phyloP scores from a whole-genome alignment of 2,888 invertebrate genomes.

The Chromoteleia sp. region DNA sequence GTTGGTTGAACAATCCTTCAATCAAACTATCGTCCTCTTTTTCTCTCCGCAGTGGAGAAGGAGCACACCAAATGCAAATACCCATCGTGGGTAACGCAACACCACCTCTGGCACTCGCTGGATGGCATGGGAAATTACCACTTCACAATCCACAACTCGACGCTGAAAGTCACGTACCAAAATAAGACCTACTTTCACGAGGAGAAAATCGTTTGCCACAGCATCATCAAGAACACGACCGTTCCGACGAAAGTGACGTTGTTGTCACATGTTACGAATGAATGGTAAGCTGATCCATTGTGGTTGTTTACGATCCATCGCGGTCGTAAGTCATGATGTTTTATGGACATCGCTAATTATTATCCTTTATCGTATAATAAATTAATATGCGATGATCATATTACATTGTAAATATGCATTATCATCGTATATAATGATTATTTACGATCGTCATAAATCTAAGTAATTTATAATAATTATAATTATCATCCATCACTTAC shows the following conservation, averaged over 20 bases:
- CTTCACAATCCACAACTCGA: constrained; percentile 90
- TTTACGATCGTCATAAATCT: too few relatives aligned
- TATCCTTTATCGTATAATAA: too few relatives aligned
- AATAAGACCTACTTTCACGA: constrained; percentile 82
- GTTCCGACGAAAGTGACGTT: constrained; percentile 87
- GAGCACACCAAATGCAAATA: constrained; percentile 90
- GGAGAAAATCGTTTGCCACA: constrained; percentile 82
- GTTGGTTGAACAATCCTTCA: constrained; percentile 42
- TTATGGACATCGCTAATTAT: too few relatives aligned
- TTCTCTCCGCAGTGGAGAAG: constrained; percentile 49
- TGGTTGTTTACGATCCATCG: too few relatives aligned
- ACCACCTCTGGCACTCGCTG: constrained; percentile 92
- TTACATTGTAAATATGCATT: too few relatives aligned
- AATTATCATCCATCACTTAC: too few relatives aligned
- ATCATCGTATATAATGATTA: too few relatives aligned
- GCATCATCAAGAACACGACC: constrained; percentile 79
- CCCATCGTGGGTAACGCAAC: constrained; percentile 91
- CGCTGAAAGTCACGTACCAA: constrained; percentile 86
- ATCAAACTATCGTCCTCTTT: constrained; percentile 37
- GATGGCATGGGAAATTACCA: constrained; percentile 90
- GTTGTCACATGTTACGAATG: constrained; percentile 91
- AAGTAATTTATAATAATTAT: too few relatives aligned
- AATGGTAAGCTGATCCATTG: constrained; percentile 89
- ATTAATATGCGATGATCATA: too few relatives aligned
- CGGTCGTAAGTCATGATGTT: too few relatives aligned